phyloP scores from a whole-genome alignment of 2,113 vertebrate species.

The Pygoscelis adeliae region DNA sequence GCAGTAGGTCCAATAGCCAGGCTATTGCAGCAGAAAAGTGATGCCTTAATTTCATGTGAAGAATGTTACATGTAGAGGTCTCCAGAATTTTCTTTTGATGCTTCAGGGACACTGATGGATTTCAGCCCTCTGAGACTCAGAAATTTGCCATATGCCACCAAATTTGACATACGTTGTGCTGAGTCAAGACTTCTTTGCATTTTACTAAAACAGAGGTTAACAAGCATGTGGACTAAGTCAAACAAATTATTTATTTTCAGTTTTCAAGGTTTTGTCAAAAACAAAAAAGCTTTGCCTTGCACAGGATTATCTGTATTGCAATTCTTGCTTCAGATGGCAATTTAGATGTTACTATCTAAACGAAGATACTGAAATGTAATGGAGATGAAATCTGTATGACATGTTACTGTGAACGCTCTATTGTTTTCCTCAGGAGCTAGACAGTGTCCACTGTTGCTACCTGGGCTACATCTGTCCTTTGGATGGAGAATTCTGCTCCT shows the following conservation, averaged over 20 bases:
- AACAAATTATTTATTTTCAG: not conserved
- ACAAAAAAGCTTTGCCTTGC: not conserved
- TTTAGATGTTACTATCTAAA: not conserved
- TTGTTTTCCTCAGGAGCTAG: not conserved
- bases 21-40: not conserved
- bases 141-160: not conserved
- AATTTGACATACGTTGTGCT: rapidly evolving
- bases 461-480: not conserved
- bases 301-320: not conserved
- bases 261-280: not conserved
- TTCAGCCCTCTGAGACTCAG: not conserved
- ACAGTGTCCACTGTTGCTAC: not conserved
- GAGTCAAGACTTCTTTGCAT: not conserved
- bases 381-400: not conserved
- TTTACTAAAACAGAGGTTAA: not conserved
- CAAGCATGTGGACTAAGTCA: rapidly evolving
- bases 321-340: not conserved
- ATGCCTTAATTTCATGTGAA: not conserved
- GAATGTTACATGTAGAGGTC: not conserved
- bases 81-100: not conserved
- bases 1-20: not conserved
- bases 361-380: not conserved
- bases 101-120: not conserved
- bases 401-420: rapidly evolving
- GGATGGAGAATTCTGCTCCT: not conserved